Percentiles rank a stretch among this genome's conserved stretches.
Evolutionary conservation across 2,888 invertebrate genomes (phyloP).

Genomic region (Chymomyza caudatula): DNA sequence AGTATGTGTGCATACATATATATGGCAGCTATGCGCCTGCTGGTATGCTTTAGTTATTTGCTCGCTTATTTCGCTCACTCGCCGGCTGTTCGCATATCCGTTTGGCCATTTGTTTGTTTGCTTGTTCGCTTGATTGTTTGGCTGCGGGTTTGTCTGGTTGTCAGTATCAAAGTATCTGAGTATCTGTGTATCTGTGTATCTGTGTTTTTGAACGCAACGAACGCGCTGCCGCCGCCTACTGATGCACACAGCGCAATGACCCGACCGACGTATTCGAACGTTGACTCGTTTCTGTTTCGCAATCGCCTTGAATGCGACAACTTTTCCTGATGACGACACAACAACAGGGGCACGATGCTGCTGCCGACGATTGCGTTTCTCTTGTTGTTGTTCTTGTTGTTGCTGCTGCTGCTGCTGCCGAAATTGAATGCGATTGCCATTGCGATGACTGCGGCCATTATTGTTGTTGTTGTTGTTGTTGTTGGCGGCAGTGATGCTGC

Average conservation of each 20-base stretch:
- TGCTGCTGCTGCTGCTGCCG: neutral
- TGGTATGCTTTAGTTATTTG: slow-evolving; percentile 41
- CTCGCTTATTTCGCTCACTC: slow-evolving; percentile 11
- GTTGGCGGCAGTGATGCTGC: neutral
- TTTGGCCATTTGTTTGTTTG: neutral
- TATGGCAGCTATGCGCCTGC: slow-evolving; percentile 34
- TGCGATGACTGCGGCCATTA: neutral
- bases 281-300: slow-evolving; percentile 74
- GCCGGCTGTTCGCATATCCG: neutral
- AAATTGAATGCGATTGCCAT: no score
- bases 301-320: slow-evolving; percentile 47
- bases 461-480: neutral
- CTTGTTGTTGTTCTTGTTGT: slow-evolving; percentile 3
- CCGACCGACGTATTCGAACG: slow-evolving; percentile 75
- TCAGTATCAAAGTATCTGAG: neutral
- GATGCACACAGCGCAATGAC: slow-evolving; percentile 72
- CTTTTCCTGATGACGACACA: slow-evolving; percentile 44
- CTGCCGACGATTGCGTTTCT: slow-evolving; percentile 11
- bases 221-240: slow-evolving; percentile 7
- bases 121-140: slow-evolving; percentile 1
- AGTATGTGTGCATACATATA: neutral
- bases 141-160: neutral
- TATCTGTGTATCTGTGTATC: neutral
- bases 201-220: slow-evolving; percentile 23
- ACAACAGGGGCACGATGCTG: slow-evolving; percentile 38